Base-by-base conservation (phyloP, 2,888 invertebrate species). In the Polia nebulosa region DNA sequence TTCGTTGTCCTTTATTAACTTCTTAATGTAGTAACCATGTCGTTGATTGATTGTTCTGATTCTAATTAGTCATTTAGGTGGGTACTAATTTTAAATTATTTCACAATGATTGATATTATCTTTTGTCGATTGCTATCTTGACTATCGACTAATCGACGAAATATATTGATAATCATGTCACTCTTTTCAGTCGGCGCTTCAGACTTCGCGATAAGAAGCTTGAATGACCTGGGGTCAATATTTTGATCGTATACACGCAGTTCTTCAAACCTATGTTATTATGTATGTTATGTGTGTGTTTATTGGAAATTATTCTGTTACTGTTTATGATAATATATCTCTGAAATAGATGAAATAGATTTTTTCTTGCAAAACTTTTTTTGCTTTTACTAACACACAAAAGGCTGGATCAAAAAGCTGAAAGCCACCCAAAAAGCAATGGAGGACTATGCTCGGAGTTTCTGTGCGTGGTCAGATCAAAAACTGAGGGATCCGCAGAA, bases 151-250 rank as follows among this genome's bases (percentile, higher is more conserved):
- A 9, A 20, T 39, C 32, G 25, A 17, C 39, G 9, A 9, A 20
- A 32, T 29, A 36, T n/a, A 20, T 41, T 41, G 8, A 68, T 45
- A 17, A 34, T 49, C n/a, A 2, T 61, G n/a, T 25, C 27, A 47
- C 3, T 60, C 4, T 63, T 75, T 75, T 64, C 66, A 71, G 71
- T 71, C 66, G 25, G 44, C 53, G 8, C 71, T 76, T 32, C 32
- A 45, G 41, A 56, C n/a, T 9, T 49, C 20, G 15, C 13, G 51
- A 45, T 63, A 49, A 59, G 53, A 55, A 39, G n/a, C 34, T 34
- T 27, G n/a, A n/a, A 25, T 49, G 22, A 27, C 27, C 11, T 25
- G 59, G 22, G 44, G 17, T 52, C 13, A 51, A 7, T n/a, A 32
- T 20, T 15, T 15, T 57, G 34, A 20, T 57, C 8, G 11, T 13